phyloP scores from a whole-genome alignment of 35 echinoderm and acorn worm species.

The Apostichopus parvimensis region DNA sequence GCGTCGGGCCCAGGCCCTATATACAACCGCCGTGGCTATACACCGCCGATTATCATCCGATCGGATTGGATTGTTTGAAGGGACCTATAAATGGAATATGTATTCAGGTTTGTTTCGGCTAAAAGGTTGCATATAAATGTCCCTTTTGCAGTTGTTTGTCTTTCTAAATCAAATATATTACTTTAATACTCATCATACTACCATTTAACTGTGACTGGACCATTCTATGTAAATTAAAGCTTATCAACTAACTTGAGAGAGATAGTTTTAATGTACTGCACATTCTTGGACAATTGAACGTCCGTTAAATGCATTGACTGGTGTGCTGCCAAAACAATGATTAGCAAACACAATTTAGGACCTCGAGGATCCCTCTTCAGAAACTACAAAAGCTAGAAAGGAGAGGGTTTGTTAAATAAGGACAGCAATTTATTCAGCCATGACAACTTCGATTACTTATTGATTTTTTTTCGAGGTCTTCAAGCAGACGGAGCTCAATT shows the following conservation, averaged over 20 bases:
- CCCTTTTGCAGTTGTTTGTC: too few species aligned
- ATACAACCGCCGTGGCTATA: too few species aligned
- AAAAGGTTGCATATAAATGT: too few species aligned
- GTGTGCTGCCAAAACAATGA: neutral
- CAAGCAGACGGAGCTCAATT: neutral
- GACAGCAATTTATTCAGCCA: neutral
- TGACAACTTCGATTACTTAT: neutral
- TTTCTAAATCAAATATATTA: neutral
- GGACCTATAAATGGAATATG: too few species aligned
- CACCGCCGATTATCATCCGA: too few species aligned
- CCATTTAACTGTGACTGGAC: neutral
- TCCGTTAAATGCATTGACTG: neutral
- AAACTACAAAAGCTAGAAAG: neutral
- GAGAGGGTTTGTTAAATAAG: neutral
- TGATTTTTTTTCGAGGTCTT: neutral
- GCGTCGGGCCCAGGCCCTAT: too few species aligned
- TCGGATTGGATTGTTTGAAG: too few species aligned
- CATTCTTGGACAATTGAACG: neutral
- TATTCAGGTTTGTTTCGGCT: too few species aligned
- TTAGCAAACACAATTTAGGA: neutral
- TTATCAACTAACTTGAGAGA: neutral
- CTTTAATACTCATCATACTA: neutral
- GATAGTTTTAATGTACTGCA: neutral
- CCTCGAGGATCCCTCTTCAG: neutral
- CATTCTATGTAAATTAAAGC: neutral